phyloP scores from a whole-genome alignment of 2,888 invertebrate species.

The Cryptops parisi region DNA sequence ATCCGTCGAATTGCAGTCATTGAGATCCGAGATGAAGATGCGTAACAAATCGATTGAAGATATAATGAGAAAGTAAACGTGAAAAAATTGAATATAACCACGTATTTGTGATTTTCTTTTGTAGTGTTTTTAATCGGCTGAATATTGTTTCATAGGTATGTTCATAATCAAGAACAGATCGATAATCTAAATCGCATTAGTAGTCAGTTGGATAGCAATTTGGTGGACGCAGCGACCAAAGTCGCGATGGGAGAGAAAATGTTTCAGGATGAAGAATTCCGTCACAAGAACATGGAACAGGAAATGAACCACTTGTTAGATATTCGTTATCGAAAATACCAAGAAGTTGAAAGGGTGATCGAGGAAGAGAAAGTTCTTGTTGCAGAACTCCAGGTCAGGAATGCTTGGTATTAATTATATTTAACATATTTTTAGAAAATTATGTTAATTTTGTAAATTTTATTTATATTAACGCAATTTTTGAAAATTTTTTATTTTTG shows the following conservation, averaged over 20 bases:
- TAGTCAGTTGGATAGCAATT: background rate
- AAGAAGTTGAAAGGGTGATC: constrained; percentile 3
- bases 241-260: background rate
- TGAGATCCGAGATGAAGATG: background rate
- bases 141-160: background rate
- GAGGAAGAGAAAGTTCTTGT: background rate
- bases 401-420: background rate
- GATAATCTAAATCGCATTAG: background rate
- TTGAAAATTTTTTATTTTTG: background rate
- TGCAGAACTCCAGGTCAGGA: background rate
- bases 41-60: background rate
- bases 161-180: background rate
- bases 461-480: background rate
- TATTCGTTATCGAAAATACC: constrained; percentile 4
- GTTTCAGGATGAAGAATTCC: background rate
- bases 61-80: background rate
- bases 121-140: too few relatives aligned
- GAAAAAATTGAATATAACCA: too few relatives aligned
- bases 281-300: background rate
- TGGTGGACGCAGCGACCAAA: background rate
- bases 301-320: constrained; percentile 3
- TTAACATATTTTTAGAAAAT: too few relatives aligned
- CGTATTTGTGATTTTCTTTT: too few relatives aligned
- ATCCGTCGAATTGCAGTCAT: background rate
- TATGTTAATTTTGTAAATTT: background rate